Conservation (phyloP, 53 echinoderm and acorn worm species). For the Astropecten irregularis region DNA sequence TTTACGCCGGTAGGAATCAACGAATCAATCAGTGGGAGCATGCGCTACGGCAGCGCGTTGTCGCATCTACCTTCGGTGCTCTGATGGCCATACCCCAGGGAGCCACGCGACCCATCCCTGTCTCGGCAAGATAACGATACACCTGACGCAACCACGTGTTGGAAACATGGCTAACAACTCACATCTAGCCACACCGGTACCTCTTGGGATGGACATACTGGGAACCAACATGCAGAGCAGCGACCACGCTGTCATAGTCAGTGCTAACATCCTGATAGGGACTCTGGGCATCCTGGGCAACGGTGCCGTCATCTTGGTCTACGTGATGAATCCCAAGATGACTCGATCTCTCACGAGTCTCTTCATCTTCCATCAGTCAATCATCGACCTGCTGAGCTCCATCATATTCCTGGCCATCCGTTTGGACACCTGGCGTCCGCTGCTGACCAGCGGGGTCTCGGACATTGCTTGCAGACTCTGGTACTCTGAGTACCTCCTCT, state of each 20-base stretch:
- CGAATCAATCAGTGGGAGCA: too few species aligned
- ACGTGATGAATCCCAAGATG: conserved; percentile 56
- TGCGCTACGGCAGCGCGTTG: too few species aligned
- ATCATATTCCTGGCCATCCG: conserved; percentile 66
- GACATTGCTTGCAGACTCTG: conserved; percentile 70
- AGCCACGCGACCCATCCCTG: too few species aligned
- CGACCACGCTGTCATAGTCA: conserved; percentile 1
- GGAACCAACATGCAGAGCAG: conserved; percentile 7
- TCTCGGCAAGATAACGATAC: too few species aligned
- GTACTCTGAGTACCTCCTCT: conserved; percentile 84
- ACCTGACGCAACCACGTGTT: too few species aligned
- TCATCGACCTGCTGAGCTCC: conserved; percentile 79
- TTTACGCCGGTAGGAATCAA: too few species aligned
- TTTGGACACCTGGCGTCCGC: conserved; percentile 46
- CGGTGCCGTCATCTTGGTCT: conserved; percentile 73
- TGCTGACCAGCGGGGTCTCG: conserved; percentile 8
- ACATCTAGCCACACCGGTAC: not conserved
- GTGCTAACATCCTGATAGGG: conserved; percentile 60
- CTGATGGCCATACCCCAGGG: too few species aligned
- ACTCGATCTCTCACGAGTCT: conserved; percentile 71
- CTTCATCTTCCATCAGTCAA: conserved; percentile 79
- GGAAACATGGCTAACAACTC: too few species aligned
- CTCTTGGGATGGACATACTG: not conserved
- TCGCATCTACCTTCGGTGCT: too few species aligned
- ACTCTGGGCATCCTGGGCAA: conserved; percentile 81